A percentile compares a stretch with the other conserved stretches of the same genome.
Evolutionary conservation across 2,113 vertebrate species (phyloP).

Genomic region (Xenus cinereus): DNA sequence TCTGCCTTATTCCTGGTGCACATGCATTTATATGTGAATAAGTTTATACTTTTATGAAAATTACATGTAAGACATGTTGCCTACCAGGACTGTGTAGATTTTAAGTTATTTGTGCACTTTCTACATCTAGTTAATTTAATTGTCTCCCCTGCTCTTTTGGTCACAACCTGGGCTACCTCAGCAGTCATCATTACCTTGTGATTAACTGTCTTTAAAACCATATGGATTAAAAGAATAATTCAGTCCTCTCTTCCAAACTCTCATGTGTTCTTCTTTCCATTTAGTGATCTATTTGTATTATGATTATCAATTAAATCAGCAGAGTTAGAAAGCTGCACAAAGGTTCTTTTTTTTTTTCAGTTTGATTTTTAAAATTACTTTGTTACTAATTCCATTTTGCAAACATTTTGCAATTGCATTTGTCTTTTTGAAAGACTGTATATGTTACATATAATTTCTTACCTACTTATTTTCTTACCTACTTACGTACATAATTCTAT

Average conservation of each 20-base stretch:
- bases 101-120: not conserved
- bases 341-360: not conserved
- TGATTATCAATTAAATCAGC: not conserved
- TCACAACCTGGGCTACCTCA: accelerated
- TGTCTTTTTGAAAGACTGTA: not conserved
- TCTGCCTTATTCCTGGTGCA: not conserved
- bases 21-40: not conserved
- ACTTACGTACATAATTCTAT: not conserved
- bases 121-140: not conserved
- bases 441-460: not conserved
- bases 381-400: not conserved
- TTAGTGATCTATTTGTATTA: not conserved
- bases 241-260: not conserved
- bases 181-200: not conserved
- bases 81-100: not conserved
- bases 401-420: not conserved
- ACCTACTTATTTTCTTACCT: not conserved
- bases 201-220: not conserved
- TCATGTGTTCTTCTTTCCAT: not conserved
- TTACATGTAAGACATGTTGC: not conserved
- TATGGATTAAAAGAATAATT: not conserved
- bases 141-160: not conserved
- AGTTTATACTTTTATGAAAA: not conserved
- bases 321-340: not conserved
- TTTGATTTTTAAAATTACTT: not conserved